Conservation (phyloP, 2,113 vertebrate genomes). For the Verasper variegatus region DNA sequence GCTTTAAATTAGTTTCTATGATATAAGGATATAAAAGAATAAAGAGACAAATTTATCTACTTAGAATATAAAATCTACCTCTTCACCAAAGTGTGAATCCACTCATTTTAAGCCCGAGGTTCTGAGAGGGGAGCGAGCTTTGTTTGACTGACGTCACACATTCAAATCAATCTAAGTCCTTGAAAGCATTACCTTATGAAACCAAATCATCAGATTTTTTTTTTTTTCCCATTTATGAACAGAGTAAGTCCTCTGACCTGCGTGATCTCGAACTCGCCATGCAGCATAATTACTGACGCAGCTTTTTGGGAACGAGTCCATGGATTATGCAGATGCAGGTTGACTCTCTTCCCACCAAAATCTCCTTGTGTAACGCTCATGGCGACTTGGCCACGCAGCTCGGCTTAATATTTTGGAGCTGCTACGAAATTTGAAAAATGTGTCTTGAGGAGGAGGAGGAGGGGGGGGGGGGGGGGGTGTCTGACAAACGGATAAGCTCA, state of each 20-base stretch:
- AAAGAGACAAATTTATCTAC: not conserved
- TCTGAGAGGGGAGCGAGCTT: slow-evolving; percentile 28
- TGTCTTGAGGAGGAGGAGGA: not conserved
- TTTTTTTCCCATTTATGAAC: too few species aligned
- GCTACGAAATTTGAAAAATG: slow-evolving; percentile 40
- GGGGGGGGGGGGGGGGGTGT: not conserved
- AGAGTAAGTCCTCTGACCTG: slow-evolving; percentile 41
- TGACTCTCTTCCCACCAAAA: slow-evolving; percentile 45
- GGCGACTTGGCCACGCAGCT: slow-evolving; percentile 14
- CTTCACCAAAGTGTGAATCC: slow-evolving; percentile 1
- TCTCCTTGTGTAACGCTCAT: slow-evolving; percentile 65
- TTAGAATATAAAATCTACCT: not conserved
- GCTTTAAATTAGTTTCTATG: not conserved
- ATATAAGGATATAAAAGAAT: not conserved
- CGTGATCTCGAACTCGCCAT: slow-evolving; percentile 40
- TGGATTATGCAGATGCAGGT: slow-evolving; percentile 72
- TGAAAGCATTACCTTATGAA: slow-evolving; percentile 55
- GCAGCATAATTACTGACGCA: slow-evolving; percentile 43
- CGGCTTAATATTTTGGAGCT: slow-evolving; percentile 30
- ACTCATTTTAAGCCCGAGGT: slow-evolving; percentile 6
- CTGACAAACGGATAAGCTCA: slow-evolving; percentile 13
- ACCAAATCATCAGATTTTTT: slow-evolving; percentile 35
- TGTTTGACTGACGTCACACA: slow-evolving; percentile 25
- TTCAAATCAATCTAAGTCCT: slow-evolving; percentile 36
- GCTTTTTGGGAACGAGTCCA: slow-evolving; percentile 50